Evolutionary conservation across 1,140 invertebrate genomes (phyloP), one percentile per base, ranked within the genome.

Genomic region (Nylanderia fulva): DNA sequence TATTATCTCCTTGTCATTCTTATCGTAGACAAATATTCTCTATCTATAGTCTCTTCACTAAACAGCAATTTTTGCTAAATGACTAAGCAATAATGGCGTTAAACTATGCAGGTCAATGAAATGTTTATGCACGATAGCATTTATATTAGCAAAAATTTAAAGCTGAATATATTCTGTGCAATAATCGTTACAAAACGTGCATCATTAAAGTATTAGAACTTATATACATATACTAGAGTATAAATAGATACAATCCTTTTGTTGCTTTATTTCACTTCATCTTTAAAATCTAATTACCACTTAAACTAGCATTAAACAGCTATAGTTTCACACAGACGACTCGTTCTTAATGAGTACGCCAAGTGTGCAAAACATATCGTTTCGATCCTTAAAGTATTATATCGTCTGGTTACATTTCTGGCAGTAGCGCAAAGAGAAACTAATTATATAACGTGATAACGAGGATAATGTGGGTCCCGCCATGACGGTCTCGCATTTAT

Each of bases 381-480:
- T n/a, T 29, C 18, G n/a, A 60, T 54, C 58, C 29, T 64, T 45
- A 75, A 58, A 71, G 48, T 72, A 29, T 79, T 64, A 54, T 33
- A 76, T 27, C 60, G 52, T 63, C 39, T 76, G 80, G 29, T 15
- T 52, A 68, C 85, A 80, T 88, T 80, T 88, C 63, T 60, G 52
- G n/a, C 27, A 24, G 36, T 11, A 58, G 72, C 64, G 52, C 42
- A 60, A 54, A 52, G 36, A 21, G 54, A 29, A 83, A 68, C 75
- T 91, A 89, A 90, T 91, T 91, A 90, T 90, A 86, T 87, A 56
- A 82, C 85, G 84, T 61, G 66, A 85, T 85, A 90, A 91, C 77
- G 76, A 91, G 63, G 72, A 85, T 90, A 88, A 90, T 90, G 85
- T 76, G 29, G 86, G 68, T 60, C 48, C 68, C 82, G 74, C 72